These are phyloP conservation scores for Gibbula magus DNA, from an alignment of 2,888 invertebrate genomes.

Conservation along the genomic window DNA sequence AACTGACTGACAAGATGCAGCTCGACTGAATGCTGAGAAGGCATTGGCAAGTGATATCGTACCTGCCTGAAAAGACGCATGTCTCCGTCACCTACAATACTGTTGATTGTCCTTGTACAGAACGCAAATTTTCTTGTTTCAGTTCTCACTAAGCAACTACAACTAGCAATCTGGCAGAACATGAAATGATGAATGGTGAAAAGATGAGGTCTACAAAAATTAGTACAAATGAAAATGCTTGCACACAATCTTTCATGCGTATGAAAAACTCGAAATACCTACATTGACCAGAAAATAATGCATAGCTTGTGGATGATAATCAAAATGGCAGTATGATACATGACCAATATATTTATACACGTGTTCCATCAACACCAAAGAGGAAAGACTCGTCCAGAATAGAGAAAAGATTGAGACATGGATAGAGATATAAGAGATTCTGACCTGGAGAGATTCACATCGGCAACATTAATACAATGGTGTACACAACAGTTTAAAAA, in stretches of 20 bases:
- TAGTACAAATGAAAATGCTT: slow-evolving; percentile 13
- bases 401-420: neutral
- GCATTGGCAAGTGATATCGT: neutral
- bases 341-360: slow-evolving; percentile 3
- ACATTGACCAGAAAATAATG: slow-evolving; percentile 8
- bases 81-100: neutral
- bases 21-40: neutral
- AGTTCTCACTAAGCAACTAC: neutral
- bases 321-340: slow-evolving; percentile 21
- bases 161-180: neutral
- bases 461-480: neutral
- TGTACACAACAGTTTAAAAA: neutral
- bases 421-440: neutral
- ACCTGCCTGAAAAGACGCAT: neutral
- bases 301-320: slow-evolving; percentile 23
- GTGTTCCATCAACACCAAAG: slow-evolving; percentile 3
- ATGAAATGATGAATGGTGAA: neutral
- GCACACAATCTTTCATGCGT: slow-evolving; percentile 20
- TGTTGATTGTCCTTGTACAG: slow-evolving; percentile 17
- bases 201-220: slow-evolving; percentile 5
- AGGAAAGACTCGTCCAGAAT: neutral
- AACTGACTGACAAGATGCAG: too few relatives aligned
- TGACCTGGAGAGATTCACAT: neutral
- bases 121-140: neutral
- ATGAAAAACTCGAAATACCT: neutral